These are phyloP conservation scores for Aplocera efformata DNA, from an alignment of 2,888 invertebrate genomes.

Conservation along the genomic window DNA sequence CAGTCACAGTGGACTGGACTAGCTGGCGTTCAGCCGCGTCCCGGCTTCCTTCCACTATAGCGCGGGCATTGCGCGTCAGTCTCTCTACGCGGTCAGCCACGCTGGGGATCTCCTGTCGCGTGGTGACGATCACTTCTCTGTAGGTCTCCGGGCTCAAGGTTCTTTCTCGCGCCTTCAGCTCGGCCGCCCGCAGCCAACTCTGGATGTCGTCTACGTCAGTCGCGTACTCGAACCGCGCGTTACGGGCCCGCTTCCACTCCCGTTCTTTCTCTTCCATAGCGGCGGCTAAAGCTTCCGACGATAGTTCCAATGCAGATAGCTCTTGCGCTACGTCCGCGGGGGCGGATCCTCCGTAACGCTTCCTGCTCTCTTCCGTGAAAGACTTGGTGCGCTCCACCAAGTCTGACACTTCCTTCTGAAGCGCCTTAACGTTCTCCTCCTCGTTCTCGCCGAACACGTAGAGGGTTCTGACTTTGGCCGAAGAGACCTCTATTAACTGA, in stretches of 20 bases:
- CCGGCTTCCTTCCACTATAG: slow-evolving; percentile 88
- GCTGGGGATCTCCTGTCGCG: slow-evolving; percentile 86
- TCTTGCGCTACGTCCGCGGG: slow-evolving; percentile 90
- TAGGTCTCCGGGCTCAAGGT: slow-evolving; percentile 87
- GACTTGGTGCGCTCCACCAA: slow-evolving; percentile 79
- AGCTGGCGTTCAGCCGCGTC: slow-evolving; percentile 88
- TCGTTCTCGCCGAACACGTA: slow-evolving; percentile 90
- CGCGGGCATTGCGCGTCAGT: slow-evolving; percentile 87
- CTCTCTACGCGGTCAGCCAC: slow-evolving; percentile 88
- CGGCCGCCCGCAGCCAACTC: slow-evolving; percentile 91
- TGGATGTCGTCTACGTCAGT: slow-evolving; percentile 90
- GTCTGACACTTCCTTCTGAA: slow-evolving; percentile 80
- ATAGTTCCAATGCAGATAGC: slow-evolving; percentile 89
- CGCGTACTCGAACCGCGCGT: slow-evolving; percentile 89
- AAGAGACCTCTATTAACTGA: slow-evolving; percentile 83
- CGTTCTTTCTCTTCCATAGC: slow-evolving; percentile 93
- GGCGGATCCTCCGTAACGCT: slow-evolving; percentile 82
- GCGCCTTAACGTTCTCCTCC: slow-evolving; percentile 78
- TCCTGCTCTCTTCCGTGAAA: slow-evolving; percentile 81
- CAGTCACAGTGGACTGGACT: slow-evolving; percentile 87
- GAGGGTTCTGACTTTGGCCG: slow-evolving; percentile 84
- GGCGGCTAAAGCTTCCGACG: slow-evolving; percentile 88
- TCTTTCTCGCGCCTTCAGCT: slow-evolving; percentile 90
- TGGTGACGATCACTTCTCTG: slow-evolving; percentile 88
- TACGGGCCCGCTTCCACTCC: slow-evolving; percentile 92